A percentile compares a stretch with the other conserved stretches of the same genome.
Conservation (phyloP, 2,797 vertebrate genomes). For the Champsocephalus esox region DNA sequence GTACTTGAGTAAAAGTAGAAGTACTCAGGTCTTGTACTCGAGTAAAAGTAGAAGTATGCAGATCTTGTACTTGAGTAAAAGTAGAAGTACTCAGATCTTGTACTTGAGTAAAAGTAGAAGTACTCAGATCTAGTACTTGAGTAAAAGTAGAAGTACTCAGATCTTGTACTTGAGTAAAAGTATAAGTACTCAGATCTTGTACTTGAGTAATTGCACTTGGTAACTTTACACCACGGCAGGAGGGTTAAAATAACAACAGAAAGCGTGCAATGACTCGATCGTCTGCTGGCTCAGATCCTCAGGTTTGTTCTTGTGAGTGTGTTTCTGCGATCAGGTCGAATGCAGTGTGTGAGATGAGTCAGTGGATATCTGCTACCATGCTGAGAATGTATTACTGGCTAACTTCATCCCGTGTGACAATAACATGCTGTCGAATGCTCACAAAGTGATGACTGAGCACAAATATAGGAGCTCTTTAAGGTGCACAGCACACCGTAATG, state of each 20-base stretch:
- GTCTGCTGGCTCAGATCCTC: conserved; percentile 24
- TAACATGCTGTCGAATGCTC: conserved; percentile 65
- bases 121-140: too few species aligned
- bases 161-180: too few species aligned
- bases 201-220: too few species aligned
- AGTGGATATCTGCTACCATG: conserved; percentile 53
- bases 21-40: too few species aligned
- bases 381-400: conserved; percentile 56
- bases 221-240: too few species aligned
- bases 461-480: conserved; percentile 63
- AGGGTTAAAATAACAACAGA: neutral
- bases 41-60: too few species aligned
- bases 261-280: conserved; percentile 57
- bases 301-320: conserved; percentile 49
- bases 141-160: too few species aligned
- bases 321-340: conserved; percentile 39
- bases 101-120: too few species aligned
- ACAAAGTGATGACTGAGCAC: conserved; percentile 68
- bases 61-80: too few species aligned
- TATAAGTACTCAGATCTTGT: neutral
- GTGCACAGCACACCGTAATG: conserved; percentile 54
- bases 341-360: conserved; percentile 61
- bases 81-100: too few species aligned
- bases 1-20: too few species aligned
- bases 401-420: conserved; percentile 63